Conservation (phyloP, 1,140 invertebrate genomes). For the Bombus fervidus region DNA sequence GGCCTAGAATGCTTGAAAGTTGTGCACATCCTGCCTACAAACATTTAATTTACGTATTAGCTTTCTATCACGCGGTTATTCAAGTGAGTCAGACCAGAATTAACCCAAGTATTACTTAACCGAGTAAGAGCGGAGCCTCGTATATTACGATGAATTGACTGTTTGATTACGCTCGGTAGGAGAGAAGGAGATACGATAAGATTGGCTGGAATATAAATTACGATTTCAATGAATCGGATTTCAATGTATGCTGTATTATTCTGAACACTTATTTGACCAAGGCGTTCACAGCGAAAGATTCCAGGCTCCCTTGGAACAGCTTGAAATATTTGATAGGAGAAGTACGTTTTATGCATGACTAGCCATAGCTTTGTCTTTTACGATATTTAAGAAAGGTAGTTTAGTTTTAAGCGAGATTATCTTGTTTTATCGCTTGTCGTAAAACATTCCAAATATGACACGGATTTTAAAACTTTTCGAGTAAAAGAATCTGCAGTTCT, state of each 20-base stretch:
- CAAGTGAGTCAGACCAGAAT: conserved; percentile 83
- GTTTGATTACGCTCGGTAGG: conserved; percentile 79
- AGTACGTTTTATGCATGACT: conserved; percentile 79
- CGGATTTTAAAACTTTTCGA: neutral
- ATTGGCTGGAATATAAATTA: conserved; percentile 97
- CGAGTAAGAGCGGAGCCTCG: neutral
- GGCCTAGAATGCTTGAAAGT: conserved; percentile 86
- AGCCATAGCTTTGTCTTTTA: neutral
- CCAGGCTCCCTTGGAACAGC: conserved; percentile 91
- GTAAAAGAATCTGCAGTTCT: neutral
- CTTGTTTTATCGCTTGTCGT: too few species aligned
- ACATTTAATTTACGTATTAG: conserved; percentile 91
- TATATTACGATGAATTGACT: neutral
- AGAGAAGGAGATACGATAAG: conserved; percentile 95
- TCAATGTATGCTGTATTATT: conserved; percentile 92
- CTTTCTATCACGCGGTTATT: conserved; percentile 95
- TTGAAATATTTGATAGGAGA: conserved; percentile 96
- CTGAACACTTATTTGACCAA: conserved; percentile 92
- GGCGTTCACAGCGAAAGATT: conserved; percentile 84
- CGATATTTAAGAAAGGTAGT: neutral
- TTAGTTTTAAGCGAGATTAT: neutral
- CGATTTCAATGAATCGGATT: conserved; percentile 96
- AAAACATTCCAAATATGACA: too few species aligned
- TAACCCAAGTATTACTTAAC: neutral
- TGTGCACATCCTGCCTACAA: conserved; percentile 90